phyloP scores from a whole-genome alignment of 2,113 vertebrate genomes.

The Setophaga coronata region DNA sequence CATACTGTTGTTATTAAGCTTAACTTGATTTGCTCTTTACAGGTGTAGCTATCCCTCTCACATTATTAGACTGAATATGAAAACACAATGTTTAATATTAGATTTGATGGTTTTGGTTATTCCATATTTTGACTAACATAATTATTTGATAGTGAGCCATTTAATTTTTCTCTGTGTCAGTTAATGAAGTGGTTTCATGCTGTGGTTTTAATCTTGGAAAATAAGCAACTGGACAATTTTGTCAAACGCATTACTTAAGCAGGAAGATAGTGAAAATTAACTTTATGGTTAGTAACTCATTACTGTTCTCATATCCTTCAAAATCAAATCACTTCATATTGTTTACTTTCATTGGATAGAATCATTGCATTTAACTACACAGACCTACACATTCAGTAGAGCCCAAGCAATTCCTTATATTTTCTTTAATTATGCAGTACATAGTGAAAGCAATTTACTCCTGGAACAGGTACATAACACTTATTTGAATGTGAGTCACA shows the following conservation, averaged over 20 bases:
- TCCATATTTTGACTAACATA: not conserved
- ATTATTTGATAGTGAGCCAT: not conserved
- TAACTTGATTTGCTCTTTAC: not conserved
- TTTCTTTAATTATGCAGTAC: fast-evolving
- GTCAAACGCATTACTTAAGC: not conserved
- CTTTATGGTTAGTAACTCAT: not conserved
- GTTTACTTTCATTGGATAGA: not conserved
- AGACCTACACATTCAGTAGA: not conserved
- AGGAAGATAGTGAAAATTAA: not conserved
- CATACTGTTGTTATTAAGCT: not conserved
- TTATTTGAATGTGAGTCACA: not conserved
- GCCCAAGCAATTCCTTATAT: not conserved
- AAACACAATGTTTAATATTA: not conserved
- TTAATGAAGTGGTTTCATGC: not conserved
- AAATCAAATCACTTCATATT: not conserved
- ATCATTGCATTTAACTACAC: not conserved
- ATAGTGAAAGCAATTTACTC: not conserved
- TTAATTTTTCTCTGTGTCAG: not conserved
- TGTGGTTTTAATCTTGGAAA: not conserved
- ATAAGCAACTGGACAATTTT: not conserved
- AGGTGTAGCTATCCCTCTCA: not conserved
- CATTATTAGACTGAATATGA: not conserved
- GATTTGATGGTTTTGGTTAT: not conserved
- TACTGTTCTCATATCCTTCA: not conserved
- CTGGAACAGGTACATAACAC: not conserved